Conservation (phyloP, 2,797 vertebrate genomes). For the Spheniscus humboldti region DNA sequence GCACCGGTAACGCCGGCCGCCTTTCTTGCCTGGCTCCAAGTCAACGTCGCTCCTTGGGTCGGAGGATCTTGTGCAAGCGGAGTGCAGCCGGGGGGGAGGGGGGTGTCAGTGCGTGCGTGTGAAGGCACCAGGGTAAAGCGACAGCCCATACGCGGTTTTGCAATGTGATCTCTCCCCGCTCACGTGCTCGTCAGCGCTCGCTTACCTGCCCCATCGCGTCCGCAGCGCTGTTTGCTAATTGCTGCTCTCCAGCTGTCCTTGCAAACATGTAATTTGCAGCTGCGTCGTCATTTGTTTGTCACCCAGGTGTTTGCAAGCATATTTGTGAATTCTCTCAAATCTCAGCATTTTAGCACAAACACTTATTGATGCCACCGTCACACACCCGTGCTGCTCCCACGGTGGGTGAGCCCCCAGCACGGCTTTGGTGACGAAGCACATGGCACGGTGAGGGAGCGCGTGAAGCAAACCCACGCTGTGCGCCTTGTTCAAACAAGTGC, state of each 20-base stretch:
- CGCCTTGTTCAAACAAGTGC: neutral
- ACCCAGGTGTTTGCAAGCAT: neutral
- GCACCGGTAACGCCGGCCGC: neutral
- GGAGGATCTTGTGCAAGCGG: neutral
- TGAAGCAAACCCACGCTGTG: fast-evolving
- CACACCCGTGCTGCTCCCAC: fast-evolving
- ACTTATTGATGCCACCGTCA: fast-evolving
- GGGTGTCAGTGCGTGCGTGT: fast-evolving
- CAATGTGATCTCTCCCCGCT: fast-evolving
- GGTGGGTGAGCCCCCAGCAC: neutral
- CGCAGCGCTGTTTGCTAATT: fast-evolving
- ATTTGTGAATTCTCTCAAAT: fast-evolving
- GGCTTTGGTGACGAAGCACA: fast-evolving
- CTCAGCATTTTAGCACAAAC: fast-evolving
- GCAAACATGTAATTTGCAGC: fast-evolving
- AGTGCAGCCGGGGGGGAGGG: neutral
- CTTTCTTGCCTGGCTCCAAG: neutral
- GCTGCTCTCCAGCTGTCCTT: neutral
- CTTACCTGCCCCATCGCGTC: neutral
- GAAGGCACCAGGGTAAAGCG: neutral
- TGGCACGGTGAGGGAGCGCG: fast-evolving
- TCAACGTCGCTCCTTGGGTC: neutral
- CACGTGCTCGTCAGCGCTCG: fast-evolving
- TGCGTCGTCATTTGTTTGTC: fast-evolving
- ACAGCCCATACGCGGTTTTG: fast-evolving